phyloP scores from a whole-genome alignment of 1,140 invertebrate species.

The Adoxophyes honmai region DNA sequence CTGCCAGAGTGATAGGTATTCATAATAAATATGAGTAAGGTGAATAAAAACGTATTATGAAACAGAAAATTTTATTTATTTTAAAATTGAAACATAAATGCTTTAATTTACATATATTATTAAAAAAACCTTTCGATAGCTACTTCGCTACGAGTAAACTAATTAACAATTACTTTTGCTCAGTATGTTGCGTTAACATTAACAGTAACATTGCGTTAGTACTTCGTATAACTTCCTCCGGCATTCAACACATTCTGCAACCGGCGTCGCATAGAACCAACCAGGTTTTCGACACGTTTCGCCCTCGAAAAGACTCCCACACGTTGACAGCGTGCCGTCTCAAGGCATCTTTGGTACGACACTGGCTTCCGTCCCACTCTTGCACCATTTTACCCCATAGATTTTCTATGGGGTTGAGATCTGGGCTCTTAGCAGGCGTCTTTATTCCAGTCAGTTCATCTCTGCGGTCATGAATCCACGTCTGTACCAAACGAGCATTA shows the following conservation, averaged over 20 bases:
- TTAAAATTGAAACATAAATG: not conserved
- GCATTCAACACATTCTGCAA: not conserved
- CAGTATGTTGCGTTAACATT: not conserved
- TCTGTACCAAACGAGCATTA: not conserved
- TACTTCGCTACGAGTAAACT: not conserved
- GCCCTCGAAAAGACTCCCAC: not conserved
- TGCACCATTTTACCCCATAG: too few species aligned
- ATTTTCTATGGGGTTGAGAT: too few species aligned
- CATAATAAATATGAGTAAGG: not conserved
- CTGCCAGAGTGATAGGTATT: too few species aligned
- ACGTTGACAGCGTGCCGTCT: too few species aligned
- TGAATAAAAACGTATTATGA: not conserved
- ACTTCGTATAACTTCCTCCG: not conserved
- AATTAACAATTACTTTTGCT: not conserved
- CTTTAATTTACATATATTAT: too few species aligned
- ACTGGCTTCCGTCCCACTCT: not conserved
- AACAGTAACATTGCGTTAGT: too few species aligned
- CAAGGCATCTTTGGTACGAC: not conserved
- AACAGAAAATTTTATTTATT: not conserved
- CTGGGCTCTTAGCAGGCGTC: not conserved
- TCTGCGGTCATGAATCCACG: not conserved
- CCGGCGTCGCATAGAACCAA: not conserved
- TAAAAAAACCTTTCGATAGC: conserved; percentile 1
- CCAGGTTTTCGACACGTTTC: not conserved
- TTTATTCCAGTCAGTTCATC: not conserved